A percentile compares a stretch with the other conserved stretches of the same genome.
phyloP scores from a whole-genome alignment of 1,140 invertebrate species.

The Drosophila carrolli region DNA sequence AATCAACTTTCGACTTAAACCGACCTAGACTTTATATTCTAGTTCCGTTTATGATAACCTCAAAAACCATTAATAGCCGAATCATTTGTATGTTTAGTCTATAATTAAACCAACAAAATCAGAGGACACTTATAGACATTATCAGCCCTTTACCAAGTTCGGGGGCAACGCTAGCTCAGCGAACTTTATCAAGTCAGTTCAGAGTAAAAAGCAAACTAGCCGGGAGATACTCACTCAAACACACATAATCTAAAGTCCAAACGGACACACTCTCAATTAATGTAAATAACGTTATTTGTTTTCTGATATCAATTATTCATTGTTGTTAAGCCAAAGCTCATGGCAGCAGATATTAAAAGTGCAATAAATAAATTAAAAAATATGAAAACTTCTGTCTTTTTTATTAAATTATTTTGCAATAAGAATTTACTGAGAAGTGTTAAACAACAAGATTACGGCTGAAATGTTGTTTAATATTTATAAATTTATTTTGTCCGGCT shows the following conservation, averaged over 20 bases:
- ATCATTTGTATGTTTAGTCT: neutral
- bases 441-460: too few relatives aligned
- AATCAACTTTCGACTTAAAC: too few relatives aligned
- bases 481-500: too few relatives aligned
- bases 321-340: conserved; percentile 1
- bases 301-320: conserved; percentile 18
- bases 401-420: too few relatives aligned
- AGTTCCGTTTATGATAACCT: conserved; percentile 27
- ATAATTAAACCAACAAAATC: conserved; percentile 30
- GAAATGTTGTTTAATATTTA: too few relatives aligned
- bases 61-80: conserved; percentile 11
- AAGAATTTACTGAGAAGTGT: too few relatives aligned
- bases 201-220: conserved; percentile 14
- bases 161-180: neutral
- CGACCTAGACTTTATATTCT: neutral
- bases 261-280: conserved; percentile 7
- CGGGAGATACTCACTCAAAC: too few relatives aligned
- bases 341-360: neutral
- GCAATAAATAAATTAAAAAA: too few relatives aligned
- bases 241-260: conserved; percentile 22
- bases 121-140: conserved; percentile 7
- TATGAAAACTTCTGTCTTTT: too few relatives aligned
- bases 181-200: conserved; percentile 14
- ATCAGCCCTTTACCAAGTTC: conserved; percentile 22
- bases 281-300: conserved; percentile 24